Evolutionary conservation across 2,113 vertebrate species (phyloP), one percentile per base, ranked within the genome.

Genomic region (Coracopsis vasa): DNA sequence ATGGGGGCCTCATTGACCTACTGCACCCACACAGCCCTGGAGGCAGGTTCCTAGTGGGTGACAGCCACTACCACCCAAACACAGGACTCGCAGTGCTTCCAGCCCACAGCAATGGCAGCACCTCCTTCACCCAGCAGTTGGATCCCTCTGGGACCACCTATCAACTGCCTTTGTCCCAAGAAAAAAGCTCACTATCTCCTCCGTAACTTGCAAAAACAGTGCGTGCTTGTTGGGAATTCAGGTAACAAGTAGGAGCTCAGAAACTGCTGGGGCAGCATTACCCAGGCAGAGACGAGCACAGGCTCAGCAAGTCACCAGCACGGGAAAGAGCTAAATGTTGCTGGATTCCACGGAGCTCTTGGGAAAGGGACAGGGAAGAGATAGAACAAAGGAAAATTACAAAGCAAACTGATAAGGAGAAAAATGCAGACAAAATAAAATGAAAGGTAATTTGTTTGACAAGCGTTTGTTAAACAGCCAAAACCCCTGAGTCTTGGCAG

Each of bases 1-100:
- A 10, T 0, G 1, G 35, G 41, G 35, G 8, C 5, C 2, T 1
- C 2, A 29, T 45, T 31, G 47, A n/a, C 3, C n/a, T 4, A 9
- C 62, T 1, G 7, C n/a, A 64, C 9, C 28, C 33, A 17, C 2
- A 3, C 33, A 45, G 44, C 45, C 50, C 15, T 1, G 35, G 37
- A 35, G 47, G 16, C 41, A 16, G 60, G 53, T 77, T 67, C 1
- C 0, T 2, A 31, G n/a, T 3, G 44, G 64, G 64, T 4, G 14
- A 54, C 42, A 16, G 33, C 19, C 11, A 1, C 23, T 20, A 10
- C 29, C 69, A 61, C 75, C 72, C 62, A 3, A 11, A 33, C 48
- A 23, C 0, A 0, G 74, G 16, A 3, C 42, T 5, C 25, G 1
- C 0, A 1, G 60, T 4, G 72, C 72, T 70, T 24, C 56, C 67